Base-by-base conservation (phyloP, 2,797 vertebrate genomes). In the Chaenodraco wilsoni region DNA sequence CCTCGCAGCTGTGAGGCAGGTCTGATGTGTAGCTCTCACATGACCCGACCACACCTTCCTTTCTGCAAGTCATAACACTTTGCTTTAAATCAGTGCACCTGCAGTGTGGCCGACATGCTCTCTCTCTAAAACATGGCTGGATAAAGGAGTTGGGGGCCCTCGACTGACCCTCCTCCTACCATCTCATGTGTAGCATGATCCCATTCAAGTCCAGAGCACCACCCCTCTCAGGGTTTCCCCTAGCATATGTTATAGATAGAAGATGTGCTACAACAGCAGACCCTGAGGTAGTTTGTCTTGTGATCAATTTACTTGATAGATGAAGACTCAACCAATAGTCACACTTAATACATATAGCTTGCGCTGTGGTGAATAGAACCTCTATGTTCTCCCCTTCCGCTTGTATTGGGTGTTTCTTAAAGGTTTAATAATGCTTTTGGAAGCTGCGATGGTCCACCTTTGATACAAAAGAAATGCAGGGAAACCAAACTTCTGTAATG, bases 41-140 rank as follows among this genome's bases (percentile, higher is more conserved):
- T 84, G 74, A 88, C 78, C 3, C 43, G 76, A 59, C 88, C 86
- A 85, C 90, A 84, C 86, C 85, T 90, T 84, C 59, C 43, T 7
- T 52, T 70, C 73, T 76, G 79, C 62, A 66, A 81, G 76, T 72
- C 77, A 52, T 10, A 45, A 57, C 33, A 55, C 31, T 65, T 49
- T 9, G 61, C 77, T 64, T 52, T 16, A 58, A 81, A 83, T 70
- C 80, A 45, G 43, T 64, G 37, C 66, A 58, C 17, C 60, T 67
- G 52, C 62, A 48, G 21, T 6, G 14, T 10, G 4, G 16, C 1
- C 37, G 3, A 0, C 45, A 40, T 31, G 48, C 19, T 33, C 31
- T 7, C 11, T 7, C 11, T 10, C 13, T 19, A 19, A 27, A 37
- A 2, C 11, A 3, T 66, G 58, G 21, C 40, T 9, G 55, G 46